A percentile compares a stretch with the other conserved stretches of the same genome.
phyloP scores from a whole-genome alignment of 2,113 vertebrate genomes.

The Myotis davidii region DNA sequence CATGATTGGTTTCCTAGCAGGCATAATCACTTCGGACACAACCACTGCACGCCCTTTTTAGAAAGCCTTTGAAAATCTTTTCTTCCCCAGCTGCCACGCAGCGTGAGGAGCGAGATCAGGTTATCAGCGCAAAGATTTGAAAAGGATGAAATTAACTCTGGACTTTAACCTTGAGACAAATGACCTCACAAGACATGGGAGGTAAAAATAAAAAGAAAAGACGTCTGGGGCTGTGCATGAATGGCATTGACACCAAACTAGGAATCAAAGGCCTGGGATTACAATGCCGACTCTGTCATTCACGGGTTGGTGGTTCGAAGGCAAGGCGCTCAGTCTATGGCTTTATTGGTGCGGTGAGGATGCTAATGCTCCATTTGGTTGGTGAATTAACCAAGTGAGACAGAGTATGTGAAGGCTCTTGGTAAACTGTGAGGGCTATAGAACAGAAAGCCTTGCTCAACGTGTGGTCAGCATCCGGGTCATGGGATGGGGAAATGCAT shows the following conservation, averaged over 20 bases:
- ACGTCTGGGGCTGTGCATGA: neutral
- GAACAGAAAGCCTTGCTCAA: neutral
- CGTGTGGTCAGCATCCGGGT: neutral
- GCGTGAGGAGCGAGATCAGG: slow-evolving; percentile 48
- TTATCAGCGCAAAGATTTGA: slow-evolving; percentile 63
- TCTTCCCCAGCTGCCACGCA: slow-evolving; percentile 63
- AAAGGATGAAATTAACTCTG: slow-evolving; percentile 76
- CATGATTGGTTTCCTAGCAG: slow-evolving; percentile 53
- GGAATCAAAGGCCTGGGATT: neutral
- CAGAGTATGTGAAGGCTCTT: neutral
- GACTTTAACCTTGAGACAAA: slow-evolving; percentile 46
- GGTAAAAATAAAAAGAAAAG: slow-evolving; percentile 30
- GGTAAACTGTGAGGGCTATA: neutral
- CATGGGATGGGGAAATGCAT: neutral
- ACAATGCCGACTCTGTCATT: neutral
- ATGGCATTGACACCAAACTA: neutral
- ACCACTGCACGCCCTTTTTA: neutral
- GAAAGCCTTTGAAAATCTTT: slow-evolving; percentile 59
- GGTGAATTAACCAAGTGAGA: neutral
- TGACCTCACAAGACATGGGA: slow-evolving; percentile 58
- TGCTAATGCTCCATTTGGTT: neutral
- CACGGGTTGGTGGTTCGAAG: neutral
- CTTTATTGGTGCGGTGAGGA: neutral
- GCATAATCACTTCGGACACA: slow-evolving; percentile 68
- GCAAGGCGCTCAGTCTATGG: neutral